phyloP scores from a whole-genome alignment of 2,113 vertebrate species.

The Balaeniceps rex region DNA sequence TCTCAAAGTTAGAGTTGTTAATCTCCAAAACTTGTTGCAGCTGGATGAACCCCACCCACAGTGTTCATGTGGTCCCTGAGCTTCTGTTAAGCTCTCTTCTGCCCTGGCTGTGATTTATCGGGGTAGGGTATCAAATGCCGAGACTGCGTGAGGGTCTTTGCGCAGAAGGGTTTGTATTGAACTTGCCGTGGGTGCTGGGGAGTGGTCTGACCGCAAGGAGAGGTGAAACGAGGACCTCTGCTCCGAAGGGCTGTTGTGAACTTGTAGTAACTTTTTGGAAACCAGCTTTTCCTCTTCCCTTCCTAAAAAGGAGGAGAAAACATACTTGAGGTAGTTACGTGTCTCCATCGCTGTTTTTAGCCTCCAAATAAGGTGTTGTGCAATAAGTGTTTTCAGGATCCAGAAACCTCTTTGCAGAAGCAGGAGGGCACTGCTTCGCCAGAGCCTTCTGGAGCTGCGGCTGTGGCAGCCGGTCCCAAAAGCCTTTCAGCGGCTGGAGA shows the following conservation, averaged over 20 bases:
- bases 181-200: accelerated
- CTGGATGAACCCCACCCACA: neutral
- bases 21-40: neutral
- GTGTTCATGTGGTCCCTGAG: accelerated
- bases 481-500: neutral
- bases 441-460: neutral
- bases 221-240: neutral
- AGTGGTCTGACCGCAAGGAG: neutral
- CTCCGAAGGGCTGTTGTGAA: neutral
- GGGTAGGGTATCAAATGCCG: accelerated
- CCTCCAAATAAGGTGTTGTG: slow-evolving; percentile 56
- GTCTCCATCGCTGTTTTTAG: neutral
- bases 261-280: slow-evolving; percentile 29
- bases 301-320: slow-evolving; percentile 58
- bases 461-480: neutral
- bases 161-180: neutral
- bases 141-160: neutral
- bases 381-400: neutral
- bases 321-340: slow-evolving; percentile 49
- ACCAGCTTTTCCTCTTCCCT: slow-evolving; percentile 39
- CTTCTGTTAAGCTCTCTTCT: neutral
- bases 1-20: neutral
- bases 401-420: neutral
- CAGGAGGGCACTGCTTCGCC: neutral
- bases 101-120: neutral